Conservation (phyloP, 2,888 invertebrate species). For the Rhingia campestris region DNA sequence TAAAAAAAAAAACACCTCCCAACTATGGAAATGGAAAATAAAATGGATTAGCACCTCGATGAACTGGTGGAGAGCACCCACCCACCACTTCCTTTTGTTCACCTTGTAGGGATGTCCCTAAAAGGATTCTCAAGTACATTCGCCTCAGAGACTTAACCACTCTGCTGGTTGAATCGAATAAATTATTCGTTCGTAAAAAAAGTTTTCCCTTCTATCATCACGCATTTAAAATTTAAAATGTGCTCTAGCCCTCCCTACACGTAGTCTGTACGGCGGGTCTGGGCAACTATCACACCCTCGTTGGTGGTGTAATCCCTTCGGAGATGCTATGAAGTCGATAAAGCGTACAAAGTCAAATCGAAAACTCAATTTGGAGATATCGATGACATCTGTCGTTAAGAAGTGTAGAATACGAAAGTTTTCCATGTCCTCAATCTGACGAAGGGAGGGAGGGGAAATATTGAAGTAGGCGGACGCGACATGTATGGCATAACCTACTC, state of each 20-base stretch:
- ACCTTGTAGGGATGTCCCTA: conserved; percentile 1
- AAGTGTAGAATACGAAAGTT: conserved; percentile 40
- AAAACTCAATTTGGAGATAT: conserved; percentile 71
- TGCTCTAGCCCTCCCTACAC: conserved; percentile 1
- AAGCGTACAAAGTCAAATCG: conserved; percentile 58
- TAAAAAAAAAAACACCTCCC: conserved; percentile 39
- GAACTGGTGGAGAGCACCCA: conserved; percentile 11
- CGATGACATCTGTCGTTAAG: conserved; percentile 65
- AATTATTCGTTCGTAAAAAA: conserved; percentile 53
- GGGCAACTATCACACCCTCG: conserved; percentile 1
- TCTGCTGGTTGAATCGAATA: conserved; percentile 52
- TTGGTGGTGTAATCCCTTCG: not conserved
- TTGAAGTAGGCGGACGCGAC: not conserved
- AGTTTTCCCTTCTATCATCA: conserved; percentile 51
- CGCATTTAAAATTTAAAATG: conserved; percentile 57
- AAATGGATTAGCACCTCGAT: conserved; percentile 62
- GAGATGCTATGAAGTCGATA: conserved; percentile 48
- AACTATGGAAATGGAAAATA: conserved; percentile 41
- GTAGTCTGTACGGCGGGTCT: not conserved
- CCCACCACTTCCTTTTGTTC: not conserved
- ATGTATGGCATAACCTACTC: conserved; percentile 8
- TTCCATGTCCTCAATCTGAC: conserved; percentile 4
- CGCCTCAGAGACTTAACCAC: conserved; percentile 42
- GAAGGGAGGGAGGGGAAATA: not conserved
- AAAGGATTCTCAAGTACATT: conserved; percentile 51